Conservation (phyloP, 1,140 invertebrate species). For the Vanessa atalanta region DNA sequence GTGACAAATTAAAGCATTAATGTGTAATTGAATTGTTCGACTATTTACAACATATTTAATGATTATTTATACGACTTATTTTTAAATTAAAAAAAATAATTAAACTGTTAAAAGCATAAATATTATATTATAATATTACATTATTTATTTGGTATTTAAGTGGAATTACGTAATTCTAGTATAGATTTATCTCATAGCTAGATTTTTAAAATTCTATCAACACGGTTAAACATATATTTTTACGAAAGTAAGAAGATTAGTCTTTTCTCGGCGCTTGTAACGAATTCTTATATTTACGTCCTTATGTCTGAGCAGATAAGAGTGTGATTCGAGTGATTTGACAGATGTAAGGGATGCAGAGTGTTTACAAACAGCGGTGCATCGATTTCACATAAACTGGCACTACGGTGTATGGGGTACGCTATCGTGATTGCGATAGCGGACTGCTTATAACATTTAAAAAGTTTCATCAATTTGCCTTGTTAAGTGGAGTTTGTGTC, state of each 20-base stretch:
- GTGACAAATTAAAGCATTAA: neutral
- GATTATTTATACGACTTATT: too few species aligned
- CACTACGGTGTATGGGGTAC: slow-evolving; percentile 24
- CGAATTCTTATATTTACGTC: slow-evolving; percentile 16
- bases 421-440: slow-evolving; percentile 12
- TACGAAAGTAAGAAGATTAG: slow-evolving; percentile 39
- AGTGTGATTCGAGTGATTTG: slow-evolving; percentile 39
- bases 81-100: too few species aligned
- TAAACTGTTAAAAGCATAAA: neutral
- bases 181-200: neutral
- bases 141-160: neutral
- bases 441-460: neutral
- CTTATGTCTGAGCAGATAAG: slow-evolving; percentile 32
- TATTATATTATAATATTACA: neutral
- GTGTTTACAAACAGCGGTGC: slow-evolving; percentile 76
- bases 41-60: too few species aligned
- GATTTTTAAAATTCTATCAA: neutral
- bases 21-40: neutral
- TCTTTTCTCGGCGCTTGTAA: slow-evolving; percentile 23
- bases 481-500: too few species aligned
- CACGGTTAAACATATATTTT: slow-evolving; percentile 7
- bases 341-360: slow-evolving; percentile 52
- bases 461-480: slow-evolving; percentile 2
- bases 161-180: too few species aligned
- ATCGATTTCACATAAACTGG: slow-evolving; percentile 79